phyloP scores from a whole-genome alignment of 2,888 invertebrate species.

The Acheta domesticus region DNA sequence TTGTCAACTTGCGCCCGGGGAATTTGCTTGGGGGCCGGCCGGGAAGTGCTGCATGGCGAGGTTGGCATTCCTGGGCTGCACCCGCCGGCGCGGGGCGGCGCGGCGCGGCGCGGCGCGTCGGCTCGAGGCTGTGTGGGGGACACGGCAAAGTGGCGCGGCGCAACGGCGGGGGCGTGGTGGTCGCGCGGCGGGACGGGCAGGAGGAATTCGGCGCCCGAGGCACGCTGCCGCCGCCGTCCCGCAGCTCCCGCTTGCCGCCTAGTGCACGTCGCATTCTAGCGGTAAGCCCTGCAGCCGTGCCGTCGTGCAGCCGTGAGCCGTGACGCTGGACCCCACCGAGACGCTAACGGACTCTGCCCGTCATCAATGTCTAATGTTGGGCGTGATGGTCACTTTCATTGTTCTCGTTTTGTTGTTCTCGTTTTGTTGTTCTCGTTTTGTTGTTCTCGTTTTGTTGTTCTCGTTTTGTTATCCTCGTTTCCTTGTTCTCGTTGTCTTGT shows the following conservation, averaged over 20 bases:
- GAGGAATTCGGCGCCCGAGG: conserved; percentile 6
- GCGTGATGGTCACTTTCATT: too few relatives aligned
- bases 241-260: too few relatives aligned
- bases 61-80: not conserved
- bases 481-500: too few relatives aligned
- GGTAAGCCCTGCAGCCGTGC: not conserved
- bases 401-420: too few relatives aligned
- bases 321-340: too few relatives aligned
- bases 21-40: not conserved
- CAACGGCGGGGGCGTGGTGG: not conserved
- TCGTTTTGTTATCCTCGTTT: too few relatives aligned
- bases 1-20: not conserved
- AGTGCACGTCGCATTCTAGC: not conserved
- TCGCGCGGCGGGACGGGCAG: not conserved
- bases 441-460: too few relatives aligned
- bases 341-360: too few relatives aligned
- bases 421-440: too few relatives aligned
- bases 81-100: not conserved
- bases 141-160: not conserved
- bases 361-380: too few relatives aligned
- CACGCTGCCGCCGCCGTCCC: not conserved
- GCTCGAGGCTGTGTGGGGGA: not conserved
- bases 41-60: not conserved
- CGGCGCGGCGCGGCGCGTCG: not conserved
- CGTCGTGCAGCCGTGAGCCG: too few relatives aligned